Evolutionary conservation across 2,113 vertebrate species (phyloP), one percentile per base, ranked within the genome.

Genomic region (Cebidichthys violaceus): DNA sequence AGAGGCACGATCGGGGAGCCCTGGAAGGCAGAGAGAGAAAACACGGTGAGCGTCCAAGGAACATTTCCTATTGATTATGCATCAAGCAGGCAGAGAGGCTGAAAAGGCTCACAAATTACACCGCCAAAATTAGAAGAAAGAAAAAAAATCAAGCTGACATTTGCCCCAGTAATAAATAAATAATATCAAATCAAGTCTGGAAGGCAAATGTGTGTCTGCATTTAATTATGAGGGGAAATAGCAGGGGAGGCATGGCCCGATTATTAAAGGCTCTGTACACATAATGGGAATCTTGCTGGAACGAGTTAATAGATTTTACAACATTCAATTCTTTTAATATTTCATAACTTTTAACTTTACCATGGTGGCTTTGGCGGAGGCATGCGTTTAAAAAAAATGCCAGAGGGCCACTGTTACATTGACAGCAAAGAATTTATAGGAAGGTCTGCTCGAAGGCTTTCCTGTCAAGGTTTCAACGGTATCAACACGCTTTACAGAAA

Each of bases 161-260:
- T 89, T 89, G 84, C 83, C 80, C 80, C 41, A 1, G 80, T 77
- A 79, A 92, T 93, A 92, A 94, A 95, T 92, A 92, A 93, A 93
- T 94, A 66, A 92, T 92, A 90, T 83, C 73, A 90, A 90, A 90
- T 91, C 86, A 89, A 90, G 89, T 91, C 93, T 89, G 88, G 86
- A 84, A 92, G 93, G 89, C 92, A 92, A 95, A 88, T 90, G 79
- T 77, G 85, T 93, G 90, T 92, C 92, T 73, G 91, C 89, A 91
- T 93, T 95, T 95, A 94, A 94, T 96, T 95, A 94, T 86, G 70
- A 86, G 85, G 82, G 85, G 83, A 85, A 88, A 95, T 88, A 88
- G 89, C 75, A 57, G 55, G 71, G 81, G 90, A 88, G 82, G 70
- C 82, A 66, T 62, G 43, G 82, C 84, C 88, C 69, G 79, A 92